These are phyloP conservation scores for Pangasius djambal DNA, from an alignment of 2,797 vertebrate species.

Conservation along the genomic window DNA sequence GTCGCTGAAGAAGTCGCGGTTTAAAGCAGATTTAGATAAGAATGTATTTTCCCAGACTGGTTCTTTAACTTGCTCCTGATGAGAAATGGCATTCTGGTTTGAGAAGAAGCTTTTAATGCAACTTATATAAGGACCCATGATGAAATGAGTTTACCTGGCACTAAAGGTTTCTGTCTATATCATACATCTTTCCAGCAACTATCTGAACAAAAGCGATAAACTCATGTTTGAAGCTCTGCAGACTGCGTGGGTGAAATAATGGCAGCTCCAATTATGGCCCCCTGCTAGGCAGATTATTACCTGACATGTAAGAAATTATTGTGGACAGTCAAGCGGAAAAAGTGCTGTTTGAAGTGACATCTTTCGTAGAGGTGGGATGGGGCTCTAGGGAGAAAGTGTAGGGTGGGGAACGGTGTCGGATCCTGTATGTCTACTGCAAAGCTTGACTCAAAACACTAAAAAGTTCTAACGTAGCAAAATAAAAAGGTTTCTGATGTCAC, in stretches of 20 bases:
- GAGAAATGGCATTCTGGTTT: neutral
- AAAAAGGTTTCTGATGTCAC: neutral
- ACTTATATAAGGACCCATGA: neutral
- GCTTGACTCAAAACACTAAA: neutral
- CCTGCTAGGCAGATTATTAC: constrained; percentile 22
- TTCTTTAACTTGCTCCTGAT: neutral
- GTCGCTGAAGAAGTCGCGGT: neutral
- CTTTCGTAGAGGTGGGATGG: neutral
- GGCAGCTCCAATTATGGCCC: constrained; percentile 21
- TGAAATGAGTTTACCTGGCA: neutral
- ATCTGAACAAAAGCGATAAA: constrained; percentile 4
- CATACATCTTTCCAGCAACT: neutral
- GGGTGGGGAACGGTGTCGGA: neutral
- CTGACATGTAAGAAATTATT: constrained; percentile 18
- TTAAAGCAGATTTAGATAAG: neutral
- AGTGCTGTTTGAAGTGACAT: constrained; percentile 19
- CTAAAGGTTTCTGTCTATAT: neutral
- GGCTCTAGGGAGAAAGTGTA: neutral
- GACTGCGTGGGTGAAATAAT: constrained; percentile 46
- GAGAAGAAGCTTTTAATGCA: neutral
- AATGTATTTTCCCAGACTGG: neutral
- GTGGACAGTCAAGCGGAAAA: constrained; percentile 4
- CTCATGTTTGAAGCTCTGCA: neutral
- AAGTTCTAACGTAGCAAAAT: neutral
- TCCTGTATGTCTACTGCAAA: neutral